A percentile compares a stretch with the other conserved stretches of the same genome.
Evolutionary conservation across 2,797 vertebrate species (phyloP).

Genomic region (Paramormyrops hopkinsi): DNA sequence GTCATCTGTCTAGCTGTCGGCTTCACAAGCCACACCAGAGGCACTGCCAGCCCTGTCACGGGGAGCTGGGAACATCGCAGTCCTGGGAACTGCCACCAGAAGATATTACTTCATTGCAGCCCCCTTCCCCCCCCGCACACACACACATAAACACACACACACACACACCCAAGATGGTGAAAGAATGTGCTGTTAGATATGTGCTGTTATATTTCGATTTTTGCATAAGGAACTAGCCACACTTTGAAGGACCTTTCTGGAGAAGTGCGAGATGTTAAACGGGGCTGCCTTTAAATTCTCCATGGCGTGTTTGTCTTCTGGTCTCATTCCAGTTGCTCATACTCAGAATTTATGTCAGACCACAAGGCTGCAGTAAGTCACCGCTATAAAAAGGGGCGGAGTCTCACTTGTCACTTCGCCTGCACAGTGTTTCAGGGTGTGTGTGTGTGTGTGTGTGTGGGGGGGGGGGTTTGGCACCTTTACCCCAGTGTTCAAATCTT

Average conservation of each 20-base stretch:
- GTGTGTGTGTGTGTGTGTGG: background rate
- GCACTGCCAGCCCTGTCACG: slow-evolving; percentile 32
- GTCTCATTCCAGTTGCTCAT: background rate
- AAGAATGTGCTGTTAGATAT: slow-evolving; percentile 55
- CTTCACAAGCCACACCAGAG: background rate
- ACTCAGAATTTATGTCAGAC: slow-evolving; percentile 29
- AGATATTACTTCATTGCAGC: slow-evolving; percentile 61
- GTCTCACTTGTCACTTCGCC: background rate
- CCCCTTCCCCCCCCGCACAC: slow-evolving; percentile 22
- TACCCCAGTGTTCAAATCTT: background rate
- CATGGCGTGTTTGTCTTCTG: background rate
- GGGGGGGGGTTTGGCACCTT: background rate
- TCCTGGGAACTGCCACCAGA: slow-evolving; percentile 45
- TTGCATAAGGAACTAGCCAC: slow-evolving; percentile 41
- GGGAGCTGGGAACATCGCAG: slow-evolving; percentile 38
- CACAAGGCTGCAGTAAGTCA: slow-evolving; percentile 22
- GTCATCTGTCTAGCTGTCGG: background rate
- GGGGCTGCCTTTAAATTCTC: slow-evolving; percentile 26
- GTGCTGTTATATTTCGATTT: slow-evolving; percentile 40
- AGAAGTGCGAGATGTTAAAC: slow-evolving; percentile 21
- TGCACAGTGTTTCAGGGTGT: background rate
- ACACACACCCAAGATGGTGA: slow-evolving; percentile 45
- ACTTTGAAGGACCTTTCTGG: slow-evolving; percentile 29
- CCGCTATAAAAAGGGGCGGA: slow-evolving; percentile 4
- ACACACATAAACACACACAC: slow-evolving; percentile 36